phyloP scores from a whole-genome alignment of 2,888 invertebrate species.

The Ichneumon xanthorius region DNA sequence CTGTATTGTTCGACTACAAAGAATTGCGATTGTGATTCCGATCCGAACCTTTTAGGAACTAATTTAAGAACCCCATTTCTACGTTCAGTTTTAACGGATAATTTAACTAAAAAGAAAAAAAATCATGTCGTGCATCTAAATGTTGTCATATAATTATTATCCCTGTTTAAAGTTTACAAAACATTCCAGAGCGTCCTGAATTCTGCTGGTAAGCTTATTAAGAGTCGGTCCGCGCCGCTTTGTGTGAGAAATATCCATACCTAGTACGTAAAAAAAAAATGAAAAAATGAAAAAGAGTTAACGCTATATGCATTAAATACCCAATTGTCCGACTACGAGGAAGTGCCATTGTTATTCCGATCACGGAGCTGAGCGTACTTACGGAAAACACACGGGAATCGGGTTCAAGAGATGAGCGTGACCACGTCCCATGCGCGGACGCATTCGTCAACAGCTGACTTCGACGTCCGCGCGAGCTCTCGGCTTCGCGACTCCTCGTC shows the following conservation, averaged over 20 bases:
- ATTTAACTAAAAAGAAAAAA: no score
- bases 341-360: constrained; percentile 13
- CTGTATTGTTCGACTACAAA: constrained; percentile 3
- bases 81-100: no score
- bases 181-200: no score
- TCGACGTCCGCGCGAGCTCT: constrained; percentile 59
- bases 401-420: constrained; percentile 16
- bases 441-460: constrained; percentile 76
- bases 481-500: constrained; percentile 1
- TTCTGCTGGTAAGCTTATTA: no score
- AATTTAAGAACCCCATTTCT: no score
- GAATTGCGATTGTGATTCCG: not conserved
- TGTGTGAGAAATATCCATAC: no score
- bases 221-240: no score
- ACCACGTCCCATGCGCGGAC: constrained; percentile 65
- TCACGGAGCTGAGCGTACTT: not conserved
- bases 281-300: not conserved
- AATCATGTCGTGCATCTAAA: no score
- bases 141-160: no score
- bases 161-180: no score
- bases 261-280: no score
- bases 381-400: constrained; percentile 1
- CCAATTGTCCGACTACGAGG: constrained; percentile 16
- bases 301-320: constrained; percentile 5
- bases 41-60: not conserved